phyloP scores from a whole-genome alignment of 2,113 vertebrate species.

The Mustela nigripes region DNA sequence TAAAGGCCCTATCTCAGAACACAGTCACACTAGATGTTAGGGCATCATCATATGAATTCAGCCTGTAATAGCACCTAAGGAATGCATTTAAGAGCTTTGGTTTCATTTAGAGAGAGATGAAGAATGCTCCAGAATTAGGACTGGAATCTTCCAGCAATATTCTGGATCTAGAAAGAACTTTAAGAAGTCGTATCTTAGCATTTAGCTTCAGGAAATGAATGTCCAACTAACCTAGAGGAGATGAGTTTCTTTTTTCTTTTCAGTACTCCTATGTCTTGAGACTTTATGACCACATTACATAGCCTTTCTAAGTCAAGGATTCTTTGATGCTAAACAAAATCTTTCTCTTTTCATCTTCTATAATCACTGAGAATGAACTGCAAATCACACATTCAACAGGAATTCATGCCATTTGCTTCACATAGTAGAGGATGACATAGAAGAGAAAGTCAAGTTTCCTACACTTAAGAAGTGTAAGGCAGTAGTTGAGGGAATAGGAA shows the following conservation, averaged over 20 bases:
- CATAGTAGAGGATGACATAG: neutral
- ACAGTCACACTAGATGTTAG: neutral
- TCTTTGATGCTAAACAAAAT: neutral
- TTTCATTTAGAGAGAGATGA: neutral
- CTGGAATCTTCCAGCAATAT: neutral
- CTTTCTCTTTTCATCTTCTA: neutral
- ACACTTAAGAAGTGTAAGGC: neutral
- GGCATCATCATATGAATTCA: neutral
- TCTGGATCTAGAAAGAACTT: neutral
- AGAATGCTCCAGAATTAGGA: neutral
- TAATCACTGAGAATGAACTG: neutral
- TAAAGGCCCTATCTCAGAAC: neutral
- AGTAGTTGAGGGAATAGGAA: neutral
- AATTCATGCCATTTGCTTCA: neutral
- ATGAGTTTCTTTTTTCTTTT: neutral
- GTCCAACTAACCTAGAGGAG: neutral
- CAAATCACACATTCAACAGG: neutral
- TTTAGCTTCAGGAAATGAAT: constrained; percentile 18
- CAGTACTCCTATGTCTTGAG: neutral
- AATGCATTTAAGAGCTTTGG: neutral
- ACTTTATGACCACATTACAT: neutral
- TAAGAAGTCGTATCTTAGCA: neutral
- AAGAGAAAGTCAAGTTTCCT: neutral
- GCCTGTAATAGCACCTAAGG: neutral
- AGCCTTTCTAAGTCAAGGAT: neutral